Percentiles rank a stretch among this genome's conserved stretches.
These are phyloP conservation scores for Jacana jacana DNA, from an alignment of 2,113 vertebrate genomes.

Conservation along the genomic window DNA sequence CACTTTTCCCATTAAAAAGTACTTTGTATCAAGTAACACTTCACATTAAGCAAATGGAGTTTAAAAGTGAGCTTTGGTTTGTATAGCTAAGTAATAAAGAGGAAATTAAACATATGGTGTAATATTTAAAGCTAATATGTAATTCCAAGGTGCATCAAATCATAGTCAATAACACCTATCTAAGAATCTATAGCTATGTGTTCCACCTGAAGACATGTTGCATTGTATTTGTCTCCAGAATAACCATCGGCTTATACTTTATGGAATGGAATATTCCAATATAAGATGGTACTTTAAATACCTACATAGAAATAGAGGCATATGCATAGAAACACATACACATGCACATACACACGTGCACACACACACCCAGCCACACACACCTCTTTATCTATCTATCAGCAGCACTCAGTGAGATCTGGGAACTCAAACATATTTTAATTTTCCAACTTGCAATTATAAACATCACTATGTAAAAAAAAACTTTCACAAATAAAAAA, in stretches of 20 bases:
- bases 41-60: neutral
- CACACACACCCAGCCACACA: too few relatives aligned
- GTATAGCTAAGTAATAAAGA: neutral
- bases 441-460: neutral
- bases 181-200: neutral
- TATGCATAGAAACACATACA: neutral
- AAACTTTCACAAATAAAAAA: neutral
- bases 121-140: neutral
- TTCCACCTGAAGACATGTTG: neutral
- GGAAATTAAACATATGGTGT: neutral
- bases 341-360: too few relatives aligned
- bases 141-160: neutral
- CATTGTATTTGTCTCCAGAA: neutral
- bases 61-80: neutral
- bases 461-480: neutral
- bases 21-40: neutral
- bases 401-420: neutral
- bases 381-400: neutral
- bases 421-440: neutral
- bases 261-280: neutral
- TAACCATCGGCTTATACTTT: neutral
- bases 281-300: neutral
- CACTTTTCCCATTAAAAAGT: neutral
- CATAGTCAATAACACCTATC: neutral
- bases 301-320: neutral